Conservation (phyloP, 2,797 vertebrate genomes). For the Enteromius mattozi region DNA sequence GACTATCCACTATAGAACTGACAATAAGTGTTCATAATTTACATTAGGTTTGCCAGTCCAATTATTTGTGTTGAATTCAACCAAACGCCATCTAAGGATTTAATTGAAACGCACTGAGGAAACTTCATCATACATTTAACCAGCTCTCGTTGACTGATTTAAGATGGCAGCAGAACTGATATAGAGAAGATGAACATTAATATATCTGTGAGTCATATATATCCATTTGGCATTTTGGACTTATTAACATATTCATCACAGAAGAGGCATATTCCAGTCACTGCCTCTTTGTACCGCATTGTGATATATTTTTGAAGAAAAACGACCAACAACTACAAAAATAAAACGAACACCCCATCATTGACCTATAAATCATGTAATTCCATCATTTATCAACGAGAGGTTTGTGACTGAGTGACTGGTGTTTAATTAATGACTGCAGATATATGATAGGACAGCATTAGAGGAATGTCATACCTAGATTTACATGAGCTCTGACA, state of each 20-base stretch:
- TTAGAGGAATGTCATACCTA: conserved; percentile 52
- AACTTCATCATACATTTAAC: neutral
- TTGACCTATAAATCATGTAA: neutral
- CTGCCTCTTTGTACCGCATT: neutral
- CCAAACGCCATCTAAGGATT: neutral
- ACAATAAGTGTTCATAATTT: neutral
- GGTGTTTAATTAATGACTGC: conserved; percentile 36
- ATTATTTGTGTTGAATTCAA: neutral
- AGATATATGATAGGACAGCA: conserved; percentile 40
- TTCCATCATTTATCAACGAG: conserved; percentile 1
- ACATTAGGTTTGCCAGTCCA: neutral
- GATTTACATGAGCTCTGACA: conserved; percentile 56
- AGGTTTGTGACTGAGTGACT: conserved; percentile 33
- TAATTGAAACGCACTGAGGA: neutral
- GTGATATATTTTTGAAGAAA: neutral
- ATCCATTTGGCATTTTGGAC: neutral
- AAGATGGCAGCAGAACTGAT: neutral
- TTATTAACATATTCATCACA: conserved; percentile 8
- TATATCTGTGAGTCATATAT: neutral
- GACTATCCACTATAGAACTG: neutral
- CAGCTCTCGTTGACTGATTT: neutral
- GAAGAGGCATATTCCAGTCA: neutral
- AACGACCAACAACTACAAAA: neutral
- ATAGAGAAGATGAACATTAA: neutral
- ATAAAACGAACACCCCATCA: neutral